Percentiles rank a stretch among this genome's conserved stretches.
Evolutionary conservation across 2,113 vertebrate genomes (phyloP).

Genomic region (Clarias macrocephalus): DNA sequence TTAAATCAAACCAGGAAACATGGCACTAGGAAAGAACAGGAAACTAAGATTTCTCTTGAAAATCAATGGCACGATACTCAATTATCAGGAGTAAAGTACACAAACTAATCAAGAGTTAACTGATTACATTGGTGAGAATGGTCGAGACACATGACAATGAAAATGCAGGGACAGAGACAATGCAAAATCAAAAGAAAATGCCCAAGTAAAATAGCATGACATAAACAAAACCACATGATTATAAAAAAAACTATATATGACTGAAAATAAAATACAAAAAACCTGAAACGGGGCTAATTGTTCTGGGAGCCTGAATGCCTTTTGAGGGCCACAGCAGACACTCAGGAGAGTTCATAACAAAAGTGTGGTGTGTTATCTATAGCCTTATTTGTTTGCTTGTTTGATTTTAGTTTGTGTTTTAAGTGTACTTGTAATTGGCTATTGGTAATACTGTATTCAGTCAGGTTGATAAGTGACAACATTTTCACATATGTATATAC

Average conservation of each 20-base stretch:
- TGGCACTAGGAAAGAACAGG: neutral
- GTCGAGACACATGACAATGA: neutral
- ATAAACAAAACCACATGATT: neutral
- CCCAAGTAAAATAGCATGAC: neutral
- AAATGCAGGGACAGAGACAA: neutral
- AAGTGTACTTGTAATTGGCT: neutral
- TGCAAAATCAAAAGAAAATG: neutral
- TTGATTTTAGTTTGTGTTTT: neutral
- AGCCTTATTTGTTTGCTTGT: neutral
- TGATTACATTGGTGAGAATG: neutral
- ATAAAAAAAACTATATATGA: neutral
- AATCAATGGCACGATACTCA: too few relatives aligned
- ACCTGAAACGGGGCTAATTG: neutral
- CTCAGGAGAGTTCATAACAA: neutral
- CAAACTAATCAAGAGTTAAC: neutral
- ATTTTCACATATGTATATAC: too few relatives aligned
- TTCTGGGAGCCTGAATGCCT: neutral
- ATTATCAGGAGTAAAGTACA: neutral
- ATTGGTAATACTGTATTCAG: neutral
- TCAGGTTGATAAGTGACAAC: too few relatives aligned
- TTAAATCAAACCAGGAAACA: neutral
- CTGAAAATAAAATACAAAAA: neutral
- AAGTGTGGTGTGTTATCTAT: neutral
- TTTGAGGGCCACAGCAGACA: neutral
- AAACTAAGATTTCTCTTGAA: neutral